These are phyloP conservation scores for Acanthiza pusilla DNA, from an alignment of 2,797 vertebrate species.

Conservation along the genomic window DNA sequence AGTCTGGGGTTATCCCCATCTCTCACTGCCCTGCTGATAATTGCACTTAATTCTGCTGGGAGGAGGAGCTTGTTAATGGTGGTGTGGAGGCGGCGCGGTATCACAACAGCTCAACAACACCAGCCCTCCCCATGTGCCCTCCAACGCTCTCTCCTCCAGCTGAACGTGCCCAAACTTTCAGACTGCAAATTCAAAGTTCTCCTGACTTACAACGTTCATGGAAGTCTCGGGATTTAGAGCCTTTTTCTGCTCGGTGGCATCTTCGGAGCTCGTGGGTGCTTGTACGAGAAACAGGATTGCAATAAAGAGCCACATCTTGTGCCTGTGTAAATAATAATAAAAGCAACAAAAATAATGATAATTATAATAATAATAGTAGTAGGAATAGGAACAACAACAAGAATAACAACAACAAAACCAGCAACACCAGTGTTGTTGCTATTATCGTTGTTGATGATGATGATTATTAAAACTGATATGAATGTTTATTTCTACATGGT, in stretches of 20 bases:
- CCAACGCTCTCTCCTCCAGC: not conserved
- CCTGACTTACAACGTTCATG: conserved; percentile 55
- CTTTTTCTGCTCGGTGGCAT: rapidly evolving
- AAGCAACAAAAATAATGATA: not conserved
- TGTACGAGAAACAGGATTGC: not conserved
- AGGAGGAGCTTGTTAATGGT: not conserved
- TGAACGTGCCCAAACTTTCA: rapidly evolving
- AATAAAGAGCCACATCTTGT: conserved; percentile 20
- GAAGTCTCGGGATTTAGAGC: not conserved
- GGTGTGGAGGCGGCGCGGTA: rapidly evolving
- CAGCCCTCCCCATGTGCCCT: not conserved
- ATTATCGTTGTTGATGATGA: not conserved
- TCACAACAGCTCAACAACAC: rapidly evolving
- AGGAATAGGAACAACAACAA: not conserved
- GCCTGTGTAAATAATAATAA: not conserved
- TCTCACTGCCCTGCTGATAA: not conserved
- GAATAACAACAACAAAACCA: not conserved
- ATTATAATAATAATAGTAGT: not conserved
- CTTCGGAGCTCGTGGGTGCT: not conserved
- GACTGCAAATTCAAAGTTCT: not conserved
- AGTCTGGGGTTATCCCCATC: not conserved
- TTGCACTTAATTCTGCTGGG: not conserved
- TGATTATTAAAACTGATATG: not conserved
- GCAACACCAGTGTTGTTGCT: not conserved
- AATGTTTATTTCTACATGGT: not conserved